phyloP scores from a whole-genome alignment of 2,113 vertebrate species.

The Macroglossus sobrinus region DNA sequence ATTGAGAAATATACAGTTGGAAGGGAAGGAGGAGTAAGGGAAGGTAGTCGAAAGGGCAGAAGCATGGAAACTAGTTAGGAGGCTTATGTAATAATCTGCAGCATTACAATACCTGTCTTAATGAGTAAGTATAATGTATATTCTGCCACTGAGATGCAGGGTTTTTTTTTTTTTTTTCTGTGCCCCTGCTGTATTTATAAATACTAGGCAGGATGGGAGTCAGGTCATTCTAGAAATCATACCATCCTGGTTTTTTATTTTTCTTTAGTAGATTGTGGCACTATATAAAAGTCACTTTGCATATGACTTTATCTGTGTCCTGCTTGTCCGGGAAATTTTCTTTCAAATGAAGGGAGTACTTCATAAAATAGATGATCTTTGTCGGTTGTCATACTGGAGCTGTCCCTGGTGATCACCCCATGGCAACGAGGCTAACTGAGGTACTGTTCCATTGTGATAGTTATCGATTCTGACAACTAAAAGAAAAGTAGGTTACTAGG shows the following conservation, averaged over 20 bases:
- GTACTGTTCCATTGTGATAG: conserved; percentile 12
- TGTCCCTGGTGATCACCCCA: background rate
- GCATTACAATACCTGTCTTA: background rate
- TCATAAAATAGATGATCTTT: conserved; percentile 16
- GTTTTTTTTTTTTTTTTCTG: background rate
- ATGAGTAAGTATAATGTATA: background rate
- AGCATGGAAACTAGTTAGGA: background rate
- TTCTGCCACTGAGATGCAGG: background rate
- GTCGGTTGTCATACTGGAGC: background rate
- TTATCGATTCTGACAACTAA: conserved; percentile 34
- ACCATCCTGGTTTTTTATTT: conserved; percentile 9
- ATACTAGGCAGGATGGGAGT: background rate
- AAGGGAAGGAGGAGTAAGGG: background rate
- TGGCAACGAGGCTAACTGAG: conserved; percentile 40
- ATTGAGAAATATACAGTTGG: background rate
- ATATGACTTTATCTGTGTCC: background rate
- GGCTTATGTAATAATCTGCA: background rate
- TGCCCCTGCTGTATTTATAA: background rate
- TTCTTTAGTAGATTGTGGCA: background rate
- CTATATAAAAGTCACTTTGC: background rate
- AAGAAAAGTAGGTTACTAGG: conserved; percentile 55
- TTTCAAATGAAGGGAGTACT: background rate
- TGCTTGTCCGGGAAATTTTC: conserved; percentile 4
- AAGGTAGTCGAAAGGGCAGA: background rate
- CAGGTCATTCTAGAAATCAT: background rate